Evolutionary conservation across 2,797 vertebrate genomes (phyloP).

Genomic region (Pachyuromys duprasi): DNA sequence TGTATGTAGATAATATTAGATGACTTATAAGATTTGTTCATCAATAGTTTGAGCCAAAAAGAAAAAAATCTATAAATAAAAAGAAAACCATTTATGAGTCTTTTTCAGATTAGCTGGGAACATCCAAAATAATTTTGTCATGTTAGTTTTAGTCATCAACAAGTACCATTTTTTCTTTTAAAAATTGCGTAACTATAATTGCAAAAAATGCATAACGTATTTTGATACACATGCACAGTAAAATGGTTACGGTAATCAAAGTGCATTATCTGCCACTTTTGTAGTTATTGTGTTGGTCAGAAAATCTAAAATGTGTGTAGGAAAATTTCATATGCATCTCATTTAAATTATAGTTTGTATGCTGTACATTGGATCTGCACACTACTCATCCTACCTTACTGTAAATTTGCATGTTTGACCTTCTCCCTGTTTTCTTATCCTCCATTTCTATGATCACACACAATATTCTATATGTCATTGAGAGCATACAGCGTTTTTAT

Average conservation of each 20-base stretch:
- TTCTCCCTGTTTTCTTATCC: not conserved
- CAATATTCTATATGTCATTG: not conserved
- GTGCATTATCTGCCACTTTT: not conserved
- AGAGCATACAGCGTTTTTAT: not conserved
- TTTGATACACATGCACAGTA: not conserved
- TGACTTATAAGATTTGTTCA: not conserved
- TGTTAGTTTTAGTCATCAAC: not conserved
- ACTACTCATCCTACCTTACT: not conserved
- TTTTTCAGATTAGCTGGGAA: conserved; percentile 26
- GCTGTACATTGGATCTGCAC: too few relatives aligned
- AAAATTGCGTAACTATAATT: not conserved
- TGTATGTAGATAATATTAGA: not conserved
- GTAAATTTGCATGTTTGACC: not conserved
- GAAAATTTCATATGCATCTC: not conserved
- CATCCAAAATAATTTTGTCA: not conserved
- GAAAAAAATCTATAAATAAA: not conserved
- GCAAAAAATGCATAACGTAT: not conserved
- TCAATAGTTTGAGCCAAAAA: not conserved
- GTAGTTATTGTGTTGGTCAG: not conserved
- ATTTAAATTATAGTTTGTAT: too few relatives aligned
- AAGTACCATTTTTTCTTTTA: not conserved
- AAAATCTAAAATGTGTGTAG: not conserved
- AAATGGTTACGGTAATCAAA: not conserved
- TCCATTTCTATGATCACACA: not conserved
- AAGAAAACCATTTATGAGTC: not conserved